phyloP scores from a whole-genome alignment of 1,140 invertebrate genomes.

The Cyclargus thomasi region DNA sequence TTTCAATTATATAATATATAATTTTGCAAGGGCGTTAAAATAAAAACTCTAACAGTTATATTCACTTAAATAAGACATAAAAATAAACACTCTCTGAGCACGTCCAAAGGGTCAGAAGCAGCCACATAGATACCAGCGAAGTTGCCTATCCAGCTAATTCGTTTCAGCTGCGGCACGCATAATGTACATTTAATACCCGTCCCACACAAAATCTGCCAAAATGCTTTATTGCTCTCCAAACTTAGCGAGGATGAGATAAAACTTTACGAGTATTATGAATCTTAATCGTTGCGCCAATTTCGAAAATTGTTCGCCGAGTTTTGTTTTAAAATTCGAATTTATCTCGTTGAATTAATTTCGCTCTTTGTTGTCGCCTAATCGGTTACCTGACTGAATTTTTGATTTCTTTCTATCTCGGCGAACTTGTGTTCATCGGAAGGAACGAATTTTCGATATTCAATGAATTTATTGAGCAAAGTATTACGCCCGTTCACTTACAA shows the following conservation, averaged over 20 bases:
- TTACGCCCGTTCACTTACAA: slow-evolving; percentile 12
- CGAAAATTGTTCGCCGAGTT: slow-evolving; percentile 58
- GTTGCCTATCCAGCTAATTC: slow-evolving; percentile 23
- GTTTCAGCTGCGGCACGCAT: slow-evolving; percentile 57
- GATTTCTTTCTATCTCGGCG: slow-evolving; percentile 42
- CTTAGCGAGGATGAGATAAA: slow-evolving; percentile 56
- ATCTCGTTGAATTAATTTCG: slow-evolving; percentile 60
- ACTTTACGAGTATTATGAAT: slow-evolving; percentile 70
- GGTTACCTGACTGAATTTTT: slow-evolving; percentile 51
- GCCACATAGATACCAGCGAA: background rate
- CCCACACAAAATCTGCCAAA: slow-evolving; percentile 67
- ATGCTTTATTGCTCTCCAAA: slow-evolving; percentile 64
- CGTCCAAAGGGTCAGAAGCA: background rate
- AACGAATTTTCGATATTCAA: slow-evolving; percentile 4
- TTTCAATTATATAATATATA: too few relatives aligned
- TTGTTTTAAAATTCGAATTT: slow-evolving; percentile 61
- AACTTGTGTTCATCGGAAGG: slow-evolving; percentile 18
- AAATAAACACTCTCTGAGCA: too few relatives aligned
- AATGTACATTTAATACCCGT: slow-evolving; percentile 66
- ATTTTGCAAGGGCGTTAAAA: too few relatives aligned
- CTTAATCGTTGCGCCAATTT: slow-evolving; percentile 62
- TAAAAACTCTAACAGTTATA: too few relatives aligned
- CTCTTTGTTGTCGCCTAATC: slow-evolving; percentile 57
- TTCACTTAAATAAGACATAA: too few relatives aligned
- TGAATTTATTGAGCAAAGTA: background rate